Base-by-base conservation (phyloP, 2,797 vertebrate genomes). In the Cirrhinus molitorella region DNA sequence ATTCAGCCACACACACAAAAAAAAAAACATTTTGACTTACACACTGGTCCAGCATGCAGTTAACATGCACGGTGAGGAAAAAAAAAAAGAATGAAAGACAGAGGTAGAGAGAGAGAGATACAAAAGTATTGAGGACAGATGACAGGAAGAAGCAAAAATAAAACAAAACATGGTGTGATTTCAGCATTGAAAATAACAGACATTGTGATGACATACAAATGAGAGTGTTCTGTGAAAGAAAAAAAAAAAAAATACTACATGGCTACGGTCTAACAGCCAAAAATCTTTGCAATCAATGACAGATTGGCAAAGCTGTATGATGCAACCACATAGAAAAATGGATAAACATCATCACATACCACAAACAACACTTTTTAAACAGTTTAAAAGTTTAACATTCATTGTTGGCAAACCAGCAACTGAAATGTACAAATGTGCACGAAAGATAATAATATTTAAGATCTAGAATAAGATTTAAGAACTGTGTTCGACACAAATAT, bases 21-120 rank as follows among this genome's bases (percentile, higher is more conserved):
- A 73, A 80, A 61, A 23, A n/a, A 79, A 88, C 59, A n/a, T 65
- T 77, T 65, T 90, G 90, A 97, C 96, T 97, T 97, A 97, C 96
- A 96, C 94, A 97, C 96, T 96, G 94, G 87, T 92, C 89, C 92
- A 17, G 88, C 94, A 96, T 92, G 94, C 93, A 92, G 93, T 91
- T 89, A 89, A 93, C 91, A 94, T 95, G 94, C 93, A 93, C 79
- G 94, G 88, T 91, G 92, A 89, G 75, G 59, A 31, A 63, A 85
- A 70, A 85, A 70, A 81, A 43, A 85, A 37, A 31, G 87, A 87
- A 86, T 87, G 88, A 80, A 79, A 85, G 83, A 83, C 81, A 89
- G 87, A 90, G 84, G 72, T 77, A 89, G 89, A 89, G 82, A 87
- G 90, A 72, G 68, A 66, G 74, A 82, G 74, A 84, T 80, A 84